Percentiles rank a stretch among this genome's conserved stretches.
These are phyloP conservation scores for Myrmecophaga tridactyla DNA, from an alignment of 2,113 vertebrate species.

Conservation along the genomic window DNA sequence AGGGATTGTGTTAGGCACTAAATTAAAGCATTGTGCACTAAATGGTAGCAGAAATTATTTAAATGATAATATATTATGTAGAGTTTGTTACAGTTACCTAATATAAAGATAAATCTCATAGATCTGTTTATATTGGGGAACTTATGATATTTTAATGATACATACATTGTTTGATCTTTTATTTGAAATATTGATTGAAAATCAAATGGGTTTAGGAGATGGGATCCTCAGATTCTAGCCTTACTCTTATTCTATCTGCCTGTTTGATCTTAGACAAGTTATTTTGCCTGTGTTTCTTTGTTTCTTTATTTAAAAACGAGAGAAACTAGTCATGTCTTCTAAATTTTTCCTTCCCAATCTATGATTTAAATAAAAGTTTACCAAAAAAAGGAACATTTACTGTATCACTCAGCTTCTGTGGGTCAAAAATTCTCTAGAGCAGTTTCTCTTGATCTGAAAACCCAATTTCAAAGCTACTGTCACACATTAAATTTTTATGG, in stretches of 20 bases:
- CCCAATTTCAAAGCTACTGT: background rate
- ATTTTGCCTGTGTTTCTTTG: background rate
- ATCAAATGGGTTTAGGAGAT: background rate
- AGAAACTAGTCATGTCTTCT: background rate
- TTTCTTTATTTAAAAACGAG: conserved; percentile 8
- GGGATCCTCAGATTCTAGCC: background rate
- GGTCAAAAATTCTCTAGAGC: background rate
- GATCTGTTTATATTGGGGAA: background rate
- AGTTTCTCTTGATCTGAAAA: background rate
- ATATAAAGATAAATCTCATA: conserved; percentile 28
- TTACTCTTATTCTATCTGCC: background rate
- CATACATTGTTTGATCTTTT: background rate
- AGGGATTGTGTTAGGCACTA: too few species aligned
- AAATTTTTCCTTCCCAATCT: background rate
- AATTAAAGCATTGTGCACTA: too few species aligned
- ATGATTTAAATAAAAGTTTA: background rate
- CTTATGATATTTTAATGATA: conserved; percentile 33
- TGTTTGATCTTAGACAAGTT: background rate
- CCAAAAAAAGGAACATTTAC: background rate
- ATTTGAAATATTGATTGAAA: conserved; percentile 21
- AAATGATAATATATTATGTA: too few species aligned
- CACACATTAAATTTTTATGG: background rate
- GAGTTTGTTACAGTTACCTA: background rate
- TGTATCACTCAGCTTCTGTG: background rate
- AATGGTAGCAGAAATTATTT: too few species aligned